phyloP scores from a whole-genome alignment of 2,888 invertebrate species.

The Xylophagus ater region DNA sequence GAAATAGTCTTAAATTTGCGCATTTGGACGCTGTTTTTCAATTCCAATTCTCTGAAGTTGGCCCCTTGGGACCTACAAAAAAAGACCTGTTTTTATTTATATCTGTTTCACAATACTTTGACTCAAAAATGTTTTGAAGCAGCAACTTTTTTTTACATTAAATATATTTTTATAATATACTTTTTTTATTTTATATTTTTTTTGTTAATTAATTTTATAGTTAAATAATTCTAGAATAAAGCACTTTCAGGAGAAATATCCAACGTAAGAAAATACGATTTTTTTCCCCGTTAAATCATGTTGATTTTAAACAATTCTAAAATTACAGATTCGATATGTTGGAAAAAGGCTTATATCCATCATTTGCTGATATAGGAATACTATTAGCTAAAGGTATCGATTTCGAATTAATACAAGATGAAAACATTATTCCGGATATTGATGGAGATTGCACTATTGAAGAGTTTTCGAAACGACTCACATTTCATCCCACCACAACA shows the following conservation, averaged over 20 bases:
- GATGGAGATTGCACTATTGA: slow-evolving; percentile 6
- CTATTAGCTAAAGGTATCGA: slow-evolving; percentile 23
- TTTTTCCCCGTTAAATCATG: too few relatives aligned
- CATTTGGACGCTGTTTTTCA: too few relatives aligned
- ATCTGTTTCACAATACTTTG: too few relatives aligned
- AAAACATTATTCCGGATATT: slow-evolving; percentile 13
- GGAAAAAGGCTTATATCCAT: slow-evolving; percentile 28
- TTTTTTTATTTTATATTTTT: too few relatives aligned
- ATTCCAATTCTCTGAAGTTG: too few relatives aligned
- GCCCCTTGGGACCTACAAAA: too few relatives aligned
- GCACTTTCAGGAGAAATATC: slow-evolving; percentile 9
- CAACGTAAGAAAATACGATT: slow-evolving; percentile 9
- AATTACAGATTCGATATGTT: slow-evolving; percentile 25
- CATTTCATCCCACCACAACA: not conserved
- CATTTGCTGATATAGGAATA: slow-evolving; percentile 22
- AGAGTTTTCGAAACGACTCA: slow-evolving; percentile 2
- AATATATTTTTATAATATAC: too few relatives aligned
- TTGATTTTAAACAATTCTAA: not conserved
- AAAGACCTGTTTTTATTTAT: too few relatives aligned
- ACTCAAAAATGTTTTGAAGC: slow-evolving; percentile 13
- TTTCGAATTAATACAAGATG: slow-evolving; percentile 20
- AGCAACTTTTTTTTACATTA: slow-evolving; percentile 1
- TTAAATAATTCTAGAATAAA: too few relatives aligned
- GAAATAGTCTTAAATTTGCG: too few relatives aligned
- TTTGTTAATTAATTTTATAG: too few relatives aligned